These are phyloP conservation scores for Fregata magnificens DNA, from an alignment of 2,113 vertebrate species.

Conservation along the genomic window DNA sequence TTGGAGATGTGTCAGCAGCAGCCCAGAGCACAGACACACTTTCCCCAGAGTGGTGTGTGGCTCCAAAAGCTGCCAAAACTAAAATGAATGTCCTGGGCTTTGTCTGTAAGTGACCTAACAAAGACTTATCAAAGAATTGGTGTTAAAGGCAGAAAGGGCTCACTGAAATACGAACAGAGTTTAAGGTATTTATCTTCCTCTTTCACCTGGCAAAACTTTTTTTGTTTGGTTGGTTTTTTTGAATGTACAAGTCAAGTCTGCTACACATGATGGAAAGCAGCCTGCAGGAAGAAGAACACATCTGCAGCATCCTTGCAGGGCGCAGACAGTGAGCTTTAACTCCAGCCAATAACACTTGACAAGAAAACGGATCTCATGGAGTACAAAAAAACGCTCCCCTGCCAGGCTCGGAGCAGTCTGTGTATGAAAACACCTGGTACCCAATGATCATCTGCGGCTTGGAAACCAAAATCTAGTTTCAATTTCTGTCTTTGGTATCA, in stretches of 20 bases:
- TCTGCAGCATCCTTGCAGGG: slow-evolving; percentile 12
- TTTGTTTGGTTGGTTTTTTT: background rate
- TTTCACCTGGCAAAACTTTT: background rate
- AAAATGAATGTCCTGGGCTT: background rate
- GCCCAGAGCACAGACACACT: background rate
- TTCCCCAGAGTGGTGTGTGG: background rate
- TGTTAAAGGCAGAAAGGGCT: background rate
- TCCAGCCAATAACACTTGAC: background rate
- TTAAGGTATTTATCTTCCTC: background rate
- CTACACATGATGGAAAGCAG: background rate
- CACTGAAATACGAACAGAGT: background rate
- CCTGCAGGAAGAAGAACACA: background rate
- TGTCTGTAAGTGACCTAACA: background rate
- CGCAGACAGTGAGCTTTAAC: background rate
- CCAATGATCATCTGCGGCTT: background rate
- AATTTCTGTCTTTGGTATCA: background rate
- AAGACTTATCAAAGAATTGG: background rate
- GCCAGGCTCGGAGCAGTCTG: background rate
- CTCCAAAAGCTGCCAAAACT: background rate
- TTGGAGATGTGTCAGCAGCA: background rate
- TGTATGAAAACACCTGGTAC: slow-evolving; percentile 40
- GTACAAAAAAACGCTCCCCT: background rate
- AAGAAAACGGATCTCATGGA: slow-evolving; percentile 12
- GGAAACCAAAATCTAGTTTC: background rate
- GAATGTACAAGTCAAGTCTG: background rate